These are phyloP conservation scores for Stramonita haemastoma DNA, from an alignment of 2,888 invertebrate genomes.

Conservation along the genomic window DNA sequence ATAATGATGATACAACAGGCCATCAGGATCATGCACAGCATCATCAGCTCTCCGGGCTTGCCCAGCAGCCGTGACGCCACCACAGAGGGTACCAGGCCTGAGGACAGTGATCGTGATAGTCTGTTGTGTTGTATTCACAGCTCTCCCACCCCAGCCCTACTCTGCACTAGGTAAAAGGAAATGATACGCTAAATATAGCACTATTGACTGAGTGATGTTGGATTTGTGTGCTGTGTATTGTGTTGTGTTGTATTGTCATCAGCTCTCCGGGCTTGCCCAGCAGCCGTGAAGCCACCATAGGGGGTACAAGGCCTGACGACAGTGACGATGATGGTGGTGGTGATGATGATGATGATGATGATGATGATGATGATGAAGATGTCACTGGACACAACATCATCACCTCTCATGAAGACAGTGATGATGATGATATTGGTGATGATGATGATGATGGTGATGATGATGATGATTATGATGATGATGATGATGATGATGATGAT, in stretches of 20 bases:
- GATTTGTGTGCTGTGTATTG: neutral
- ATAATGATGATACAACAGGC: conserved; percentile 56
- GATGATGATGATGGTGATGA: neutral
- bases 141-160: too few species aligned
- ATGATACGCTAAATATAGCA: too few species aligned
- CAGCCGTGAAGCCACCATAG: conserved; percentile 73
- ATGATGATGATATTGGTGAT: neutral
- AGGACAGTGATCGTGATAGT: neutral
- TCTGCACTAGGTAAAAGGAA: too few species aligned
- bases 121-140: too few species aligned
- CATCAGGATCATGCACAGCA: conserved; percentile 76
- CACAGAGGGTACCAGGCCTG: conserved; percentile 74
- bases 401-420: neutral
- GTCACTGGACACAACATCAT: too few species aligned
- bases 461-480: neutral
- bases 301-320: conserved; percentile 73
- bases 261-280: conserved; percentile 73
- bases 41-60: conserved; percentile 68
- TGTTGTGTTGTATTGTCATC: conserved; percentile 53
- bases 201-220: too few species aligned
- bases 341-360: neutral
- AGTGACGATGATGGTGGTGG: neutral
- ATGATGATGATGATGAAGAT: neutral
- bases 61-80: conserved; percentile 76
- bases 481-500: neutral